phyloP scores from a whole-genome alignment of 2,113 vertebrate species.

The Macrotis lagotis region DNA sequence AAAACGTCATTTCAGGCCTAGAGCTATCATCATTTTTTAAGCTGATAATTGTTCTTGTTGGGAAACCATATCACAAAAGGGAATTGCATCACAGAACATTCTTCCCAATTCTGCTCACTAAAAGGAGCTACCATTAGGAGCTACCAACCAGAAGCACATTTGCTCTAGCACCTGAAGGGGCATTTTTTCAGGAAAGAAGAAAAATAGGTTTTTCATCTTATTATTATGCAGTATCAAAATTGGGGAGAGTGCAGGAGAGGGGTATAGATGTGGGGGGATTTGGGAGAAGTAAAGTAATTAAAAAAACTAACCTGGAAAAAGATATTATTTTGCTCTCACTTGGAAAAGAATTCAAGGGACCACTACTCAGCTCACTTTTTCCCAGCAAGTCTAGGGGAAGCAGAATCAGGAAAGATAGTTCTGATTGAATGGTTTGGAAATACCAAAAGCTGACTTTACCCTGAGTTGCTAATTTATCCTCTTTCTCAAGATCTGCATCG shows the following conservation, averaged over 20 bases:
- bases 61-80: constrained; percentile 6
- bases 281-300: constrained; percentile 31
- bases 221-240: not conserved
- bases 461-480: not conserved
- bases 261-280: not conserved
- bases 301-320: not conserved
- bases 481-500: not conserved
- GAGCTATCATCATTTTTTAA: constrained; percentile 45
- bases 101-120: constrained; percentile 13
- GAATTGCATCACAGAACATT: not conserved
- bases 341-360: not conserved
- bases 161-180: constrained; percentile 41
- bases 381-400: not conserved
- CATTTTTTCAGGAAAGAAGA: constrained; percentile 52
- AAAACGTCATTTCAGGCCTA: constrained; percentile 24
- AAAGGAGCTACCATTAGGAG: constrained; percentile 24
- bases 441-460: not conserved
- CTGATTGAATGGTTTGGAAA: not conserved
- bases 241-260: constrained; percentile 7
- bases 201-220: constrained; percentile 10
- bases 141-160: constrained; percentile 38
- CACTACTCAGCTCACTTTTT: not conserved
- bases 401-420: not conserved
- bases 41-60: constrained; percentile 18
- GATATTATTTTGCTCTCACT: not conserved